Conservation (phyloP, 2,113 vertebrate genomes). For the Puffinus mauretanicus region DNA sequence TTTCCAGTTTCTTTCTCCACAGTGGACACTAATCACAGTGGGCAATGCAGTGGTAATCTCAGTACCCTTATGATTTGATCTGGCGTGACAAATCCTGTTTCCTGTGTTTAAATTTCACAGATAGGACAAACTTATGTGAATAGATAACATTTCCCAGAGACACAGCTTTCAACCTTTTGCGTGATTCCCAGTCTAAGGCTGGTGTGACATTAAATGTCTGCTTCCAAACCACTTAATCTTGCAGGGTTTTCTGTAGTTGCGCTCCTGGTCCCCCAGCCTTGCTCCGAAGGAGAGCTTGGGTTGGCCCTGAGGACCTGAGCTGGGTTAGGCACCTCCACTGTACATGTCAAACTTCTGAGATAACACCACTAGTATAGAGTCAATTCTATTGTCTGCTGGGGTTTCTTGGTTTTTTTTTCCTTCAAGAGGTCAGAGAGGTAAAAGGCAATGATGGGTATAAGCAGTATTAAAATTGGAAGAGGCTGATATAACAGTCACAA, state of each 20-base stretch:
- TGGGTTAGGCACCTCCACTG: background rate
- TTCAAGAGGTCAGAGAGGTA: background rate
- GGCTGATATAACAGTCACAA: constrained; percentile 19
- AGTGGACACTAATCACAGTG: background rate
- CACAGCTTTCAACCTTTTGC: background rate
- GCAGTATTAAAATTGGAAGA: background rate
- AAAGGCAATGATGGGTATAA: background rate
- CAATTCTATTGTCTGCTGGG: background rate
- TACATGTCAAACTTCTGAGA: background rate
- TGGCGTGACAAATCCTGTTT: background rate
- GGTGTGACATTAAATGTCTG: background rate
- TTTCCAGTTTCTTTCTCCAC: background rate
- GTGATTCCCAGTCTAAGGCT: background rate
- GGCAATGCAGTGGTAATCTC: background rate
- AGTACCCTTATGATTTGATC: background rate
- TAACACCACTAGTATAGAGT: background rate
- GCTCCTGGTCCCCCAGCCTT: background rate
- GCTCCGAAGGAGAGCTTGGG: background rate
- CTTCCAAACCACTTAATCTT: background rate
- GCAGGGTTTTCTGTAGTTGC: background rate
- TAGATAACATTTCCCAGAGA: background rate
- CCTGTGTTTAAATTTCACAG: background rate
- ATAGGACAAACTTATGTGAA: background rate
- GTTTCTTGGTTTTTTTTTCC: background rate
- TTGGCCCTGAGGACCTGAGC: background rate